Evolutionary conservation across 2,888 invertebrate species (phyloP).

Genomic region (Plebejus argus): DNA sequence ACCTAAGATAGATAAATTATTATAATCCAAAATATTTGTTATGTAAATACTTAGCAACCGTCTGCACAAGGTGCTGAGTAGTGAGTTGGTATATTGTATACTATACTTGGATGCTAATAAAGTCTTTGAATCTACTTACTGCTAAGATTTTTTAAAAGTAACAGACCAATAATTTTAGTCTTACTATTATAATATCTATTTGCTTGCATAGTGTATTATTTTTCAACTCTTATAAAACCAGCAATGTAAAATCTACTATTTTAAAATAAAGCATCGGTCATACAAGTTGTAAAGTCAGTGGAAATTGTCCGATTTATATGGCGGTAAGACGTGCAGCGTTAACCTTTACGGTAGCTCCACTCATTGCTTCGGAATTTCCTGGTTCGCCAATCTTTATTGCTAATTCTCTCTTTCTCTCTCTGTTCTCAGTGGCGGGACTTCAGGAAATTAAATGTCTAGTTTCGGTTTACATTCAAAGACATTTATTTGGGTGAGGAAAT

Average conservation of each 20-base stretch:
- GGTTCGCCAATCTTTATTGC: conserved; percentile 32
- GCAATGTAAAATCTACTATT: not conserved
- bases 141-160: too few relatives aligned
- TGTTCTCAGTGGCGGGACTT: not conserved
- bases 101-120: too few relatives aligned
- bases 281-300: not conserved
- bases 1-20: too few relatives aligned
- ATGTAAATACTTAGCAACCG: too few relatives aligned
- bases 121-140: too few relatives aligned
- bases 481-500: conserved; percentile 5
- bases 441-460: conserved; percentile 29
- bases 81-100: too few relatives aligned
- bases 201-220: too few relatives aligned
- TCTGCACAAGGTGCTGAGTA: too few relatives aligned
- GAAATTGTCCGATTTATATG: conserved; percentile 20
- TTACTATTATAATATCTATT: too few relatives aligned
- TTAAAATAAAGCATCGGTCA: not conserved
- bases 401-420: conserved; percentile 20
- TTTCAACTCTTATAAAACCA: too few relatives aligned
- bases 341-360: conserved; percentile 19
- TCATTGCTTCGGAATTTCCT: conserved; percentile 31
- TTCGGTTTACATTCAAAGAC: not conserved
- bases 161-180: too few relatives aligned
- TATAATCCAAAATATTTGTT: too few relatives aligned
- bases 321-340: conserved; percentile 13